phyloP scores from a whole-genome alignment of 2,888 invertebrate genomes.

The Merodon equestris region DNA sequence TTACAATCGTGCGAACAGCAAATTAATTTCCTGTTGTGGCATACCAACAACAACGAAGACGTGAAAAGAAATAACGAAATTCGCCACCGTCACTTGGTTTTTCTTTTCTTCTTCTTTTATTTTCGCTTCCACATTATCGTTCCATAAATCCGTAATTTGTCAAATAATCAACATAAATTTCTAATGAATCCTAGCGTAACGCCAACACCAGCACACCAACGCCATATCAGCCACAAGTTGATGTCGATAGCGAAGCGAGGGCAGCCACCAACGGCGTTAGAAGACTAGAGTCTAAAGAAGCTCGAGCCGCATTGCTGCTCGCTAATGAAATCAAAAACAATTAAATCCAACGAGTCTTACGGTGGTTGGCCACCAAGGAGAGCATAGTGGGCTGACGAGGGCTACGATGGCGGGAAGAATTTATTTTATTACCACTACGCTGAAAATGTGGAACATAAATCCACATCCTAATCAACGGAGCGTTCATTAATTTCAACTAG shows the following conservation, averaged over 20 bases:
- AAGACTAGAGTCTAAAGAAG: no score
- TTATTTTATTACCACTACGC: conserved; percentile 54
- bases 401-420: conserved; percentile 10
- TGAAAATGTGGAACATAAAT: conserved; percentile 49
- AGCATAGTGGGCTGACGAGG: not conserved
- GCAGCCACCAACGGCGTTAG: no score
- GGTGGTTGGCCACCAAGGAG: not conserved
- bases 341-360: conserved; percentile 53
- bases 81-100: not conserved
- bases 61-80: conserved; percentile 7
- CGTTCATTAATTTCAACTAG: conserved; percentile 64
- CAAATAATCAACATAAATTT: conserved; percentile 61
- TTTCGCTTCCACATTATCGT: conserved; percentile 1
- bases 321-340: conserved; percentile 58
- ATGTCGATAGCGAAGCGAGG: no score
- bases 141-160: conserved; percentile 53
- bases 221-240: not conserved
- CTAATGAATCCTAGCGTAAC: conserved; percentile 61
- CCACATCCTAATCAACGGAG: conserved; percentile 61
- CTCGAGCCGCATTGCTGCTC: no score
- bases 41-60: not conserved
- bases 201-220: conserved; percentile 14
- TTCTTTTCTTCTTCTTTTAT: conserved; percentile 17
- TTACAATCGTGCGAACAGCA: conserved; percentile 55
- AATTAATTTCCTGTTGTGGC: conserved; percentile 50